Evolutionary conservation across 2,113 vertebrate species (phyloP), one percentile per base, ranked within the genome.

Genomic region (Lepus timidus): DNA sequence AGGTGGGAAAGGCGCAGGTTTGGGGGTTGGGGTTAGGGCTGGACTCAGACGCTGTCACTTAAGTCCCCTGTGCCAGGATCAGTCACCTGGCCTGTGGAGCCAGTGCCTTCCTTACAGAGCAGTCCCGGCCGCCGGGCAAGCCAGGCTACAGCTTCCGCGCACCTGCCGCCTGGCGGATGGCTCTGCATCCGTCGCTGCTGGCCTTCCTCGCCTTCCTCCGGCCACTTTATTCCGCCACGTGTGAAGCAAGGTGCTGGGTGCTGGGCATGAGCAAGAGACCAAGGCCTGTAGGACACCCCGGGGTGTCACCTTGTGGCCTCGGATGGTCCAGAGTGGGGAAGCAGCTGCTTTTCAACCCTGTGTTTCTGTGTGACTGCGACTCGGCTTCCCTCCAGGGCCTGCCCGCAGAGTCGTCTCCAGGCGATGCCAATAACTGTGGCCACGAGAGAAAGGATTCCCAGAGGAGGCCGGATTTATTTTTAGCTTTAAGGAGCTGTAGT

Each of bases 151-250:
- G 13, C 29, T n/a, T 27, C 58, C 1, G 1, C 22, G 27, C 19
- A 31, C 61, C 74, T 44, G 4, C 58, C 0, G 3, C 87, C n/a
- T 9, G 39, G 44, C 3, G 19, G 44, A 61, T 44, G 44, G 44
- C 44, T 44, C 44, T 44, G 9, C 22, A 16, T 70, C 70, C 49
- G 13, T 0, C 9, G 10, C 1, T 0, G 0, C 27, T 22, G 2
- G 39, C 74, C 39, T 25, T 17, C 13, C 27, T 25, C 16, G n/a
- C 17, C 20, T n/a, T 1, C 16, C 51, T 14, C 52, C 3, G 68
- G 49, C 31, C 49, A 76, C 78, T 76, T 39, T 27, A 20, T 20
- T 17, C 16, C 20, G 27, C 49, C 9, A 31, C 55, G 25, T 0
- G 61, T 58, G 4, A 3, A 52, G 81, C 65, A 14, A 25, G 0